Evolutionary conservation across 2,797 vertebrate species (phyloP).

Genomic region (Acrossocheilus fasciatus): DNA sequence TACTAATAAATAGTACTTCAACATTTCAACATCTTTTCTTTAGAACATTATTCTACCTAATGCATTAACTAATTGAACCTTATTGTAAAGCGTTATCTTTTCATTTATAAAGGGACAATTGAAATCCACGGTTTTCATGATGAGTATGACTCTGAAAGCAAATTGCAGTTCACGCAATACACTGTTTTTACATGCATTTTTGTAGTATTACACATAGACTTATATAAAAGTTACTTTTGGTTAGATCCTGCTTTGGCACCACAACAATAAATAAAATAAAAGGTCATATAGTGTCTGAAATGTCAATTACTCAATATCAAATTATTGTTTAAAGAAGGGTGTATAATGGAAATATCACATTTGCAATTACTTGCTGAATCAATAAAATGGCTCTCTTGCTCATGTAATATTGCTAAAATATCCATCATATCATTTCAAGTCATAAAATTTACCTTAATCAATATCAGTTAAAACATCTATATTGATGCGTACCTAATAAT

Average conservation of each 20-base stretch:
- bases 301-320: background rate
- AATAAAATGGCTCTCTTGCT: background rate
- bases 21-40: no score
- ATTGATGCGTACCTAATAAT: background rate
- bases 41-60: background rate
- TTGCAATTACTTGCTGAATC: background rate
- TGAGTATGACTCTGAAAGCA: background rate
- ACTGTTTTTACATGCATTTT: background rate
- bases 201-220: background rate
- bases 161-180: background rate
- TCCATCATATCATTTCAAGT: background rate
- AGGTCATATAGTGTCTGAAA: background rate
- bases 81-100: background rate
- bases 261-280: background rate
- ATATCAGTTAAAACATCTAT: background rate
- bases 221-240: background rate
- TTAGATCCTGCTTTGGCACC: background rate
- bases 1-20: background rate
- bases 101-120: background rate
- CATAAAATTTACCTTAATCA: background rate
- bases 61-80: background rate
- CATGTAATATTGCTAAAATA: background rate
- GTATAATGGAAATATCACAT: background rate
- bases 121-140: background rate
- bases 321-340: background rate